These are phyloP conservation scores for Cepphus grylle DNA, from an alignment of 2,113 vertebrate genomes.

Conservation along the genomic window DNA sequence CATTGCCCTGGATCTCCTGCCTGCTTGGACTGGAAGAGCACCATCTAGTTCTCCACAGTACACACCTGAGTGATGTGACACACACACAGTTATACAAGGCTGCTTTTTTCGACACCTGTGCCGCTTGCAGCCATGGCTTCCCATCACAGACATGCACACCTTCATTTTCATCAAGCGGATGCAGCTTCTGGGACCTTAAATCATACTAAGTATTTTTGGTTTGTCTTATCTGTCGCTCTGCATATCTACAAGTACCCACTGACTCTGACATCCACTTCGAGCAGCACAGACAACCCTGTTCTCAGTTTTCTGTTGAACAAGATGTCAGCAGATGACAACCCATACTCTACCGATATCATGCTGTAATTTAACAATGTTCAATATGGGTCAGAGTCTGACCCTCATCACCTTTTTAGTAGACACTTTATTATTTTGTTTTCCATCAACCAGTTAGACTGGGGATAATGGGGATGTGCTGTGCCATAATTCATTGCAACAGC, in stretches of 20 bases:
- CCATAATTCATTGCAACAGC: conserved; percentile 14
- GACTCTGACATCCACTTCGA: not conserved
- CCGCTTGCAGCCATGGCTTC: not conserved
- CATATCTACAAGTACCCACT: not conserved
- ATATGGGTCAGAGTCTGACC: not conserved
- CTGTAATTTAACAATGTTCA: conserved; percentile 17
- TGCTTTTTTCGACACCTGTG: not conserved
- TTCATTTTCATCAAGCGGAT: not conserved
- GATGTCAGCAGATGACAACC: conserved; percentile 14
- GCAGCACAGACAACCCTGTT: not conserved
- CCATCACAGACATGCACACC: not conserved
- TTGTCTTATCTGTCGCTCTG: not conserved
- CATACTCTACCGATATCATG: not conserved
- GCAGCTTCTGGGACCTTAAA: not conserved
- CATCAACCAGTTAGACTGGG: not conserved
- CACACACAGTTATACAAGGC: not conserved
- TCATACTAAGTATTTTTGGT: not conserved
- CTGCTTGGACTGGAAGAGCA: not conserved
- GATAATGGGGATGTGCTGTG: not conserved
- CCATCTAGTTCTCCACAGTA: not conserved
- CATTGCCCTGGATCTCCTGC: not conserved
- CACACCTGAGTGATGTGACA: not conserved
- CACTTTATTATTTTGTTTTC: conserved; percentile 41
- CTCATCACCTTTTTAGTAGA: not conserved
- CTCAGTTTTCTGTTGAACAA: not conserved